A percentile compares a stretch with the other conserved stretches of the same genome.
phyloP scores from a whole-genome alignment of 1,140 invertebrate species.

The Oryctes rhinoceros region DNA sequence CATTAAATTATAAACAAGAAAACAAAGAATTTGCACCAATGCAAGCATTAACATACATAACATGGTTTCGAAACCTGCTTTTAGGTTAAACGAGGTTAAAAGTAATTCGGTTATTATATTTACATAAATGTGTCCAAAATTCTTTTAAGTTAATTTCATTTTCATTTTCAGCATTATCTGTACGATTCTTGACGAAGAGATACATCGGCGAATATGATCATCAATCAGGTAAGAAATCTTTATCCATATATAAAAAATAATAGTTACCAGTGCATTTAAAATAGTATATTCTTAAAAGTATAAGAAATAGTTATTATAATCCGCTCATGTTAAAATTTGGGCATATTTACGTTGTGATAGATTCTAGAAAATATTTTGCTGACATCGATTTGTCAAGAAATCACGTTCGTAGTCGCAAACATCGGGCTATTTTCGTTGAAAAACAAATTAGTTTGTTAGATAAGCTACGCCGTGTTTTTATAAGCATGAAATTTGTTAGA shows the following conservation, averaged over 20 bases:
- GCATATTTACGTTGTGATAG: neutral
- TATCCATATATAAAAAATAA: neutral
- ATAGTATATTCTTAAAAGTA: no score
- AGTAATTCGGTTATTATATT: no score
- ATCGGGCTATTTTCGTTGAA: neutral
- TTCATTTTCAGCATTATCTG: constrained; percentile 79
- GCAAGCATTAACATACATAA: no score
- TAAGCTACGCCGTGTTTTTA: neutral
- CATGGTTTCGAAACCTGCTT: no score
- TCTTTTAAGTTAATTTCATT: neutral
- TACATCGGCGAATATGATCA: constrained; percentile 96
- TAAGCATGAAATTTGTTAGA: no score
- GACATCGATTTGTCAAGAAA: neutral
- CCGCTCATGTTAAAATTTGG: neutral
- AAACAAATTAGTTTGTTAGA: neutral
- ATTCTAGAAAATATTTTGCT: neutral
- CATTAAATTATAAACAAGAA: constrained; percentile 43
- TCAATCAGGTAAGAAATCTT: constrained; percentile 73
- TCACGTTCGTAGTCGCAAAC: neutral
- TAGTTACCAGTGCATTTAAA: neutral
- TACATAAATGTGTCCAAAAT: no score
- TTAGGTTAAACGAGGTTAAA: no score
- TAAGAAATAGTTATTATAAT: no score
- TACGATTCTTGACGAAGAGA: constrained; percentile 86
- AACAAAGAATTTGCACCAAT: no score